Evolutionary conservation across 2,797 vertebrate genomes (phyloP).

Genomic region (Cirrhinus molitorella): DNA sequence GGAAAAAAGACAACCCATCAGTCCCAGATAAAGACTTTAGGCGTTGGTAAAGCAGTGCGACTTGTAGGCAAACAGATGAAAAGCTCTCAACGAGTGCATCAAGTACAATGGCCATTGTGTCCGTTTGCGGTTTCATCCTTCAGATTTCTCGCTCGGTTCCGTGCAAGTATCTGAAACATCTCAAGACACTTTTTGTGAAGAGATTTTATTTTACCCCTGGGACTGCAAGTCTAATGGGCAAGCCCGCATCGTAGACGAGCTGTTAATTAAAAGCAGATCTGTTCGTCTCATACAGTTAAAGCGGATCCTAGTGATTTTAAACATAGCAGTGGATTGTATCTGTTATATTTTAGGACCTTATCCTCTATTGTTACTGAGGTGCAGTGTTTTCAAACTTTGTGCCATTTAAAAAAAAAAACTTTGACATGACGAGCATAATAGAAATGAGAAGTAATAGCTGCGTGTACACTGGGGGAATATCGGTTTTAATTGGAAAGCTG

Average conservation of each 20-base stretch:
- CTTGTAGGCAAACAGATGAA: constrained; percentile 19
- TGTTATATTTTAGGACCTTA: constrained; percentile 2
- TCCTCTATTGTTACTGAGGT: neutral
- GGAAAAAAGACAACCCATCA: constrained; percentile 40
- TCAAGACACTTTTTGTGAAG: constrained; percentile 39
- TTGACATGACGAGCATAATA: neutral
- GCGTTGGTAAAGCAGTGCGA: neutral
- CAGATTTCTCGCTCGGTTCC: neutral
- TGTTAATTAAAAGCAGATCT: constrained; percentile 46
- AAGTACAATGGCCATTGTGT: constrained; percentile 30
- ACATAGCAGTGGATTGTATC: neutral
- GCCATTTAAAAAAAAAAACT: neutral
- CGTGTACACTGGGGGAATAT: constrained; percentile 12
- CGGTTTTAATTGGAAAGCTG: constrained; percentile 47
- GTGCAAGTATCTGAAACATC: constrained; percentile 43
- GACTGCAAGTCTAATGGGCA: constrained; percentile 49
- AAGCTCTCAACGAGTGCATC: neutral
- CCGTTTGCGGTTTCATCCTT: constrained; percentile 1
- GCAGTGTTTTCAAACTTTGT: constrained; percentile 10
- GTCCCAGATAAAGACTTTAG: constrained; percentile 36
- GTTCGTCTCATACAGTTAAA: constrained; percentile 17
- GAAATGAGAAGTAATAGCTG: neutral
- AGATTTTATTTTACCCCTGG: constrained; percentile 42
- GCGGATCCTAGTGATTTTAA: constrained; percentile 22
- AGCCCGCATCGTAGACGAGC: constrained; percentile 37